Evolutionary conservation across 2,888 invertebrate genomes (phyloP), one percentile per base, ranked within the genome.

Genomic region (Leucophenga maculata): DNA sequence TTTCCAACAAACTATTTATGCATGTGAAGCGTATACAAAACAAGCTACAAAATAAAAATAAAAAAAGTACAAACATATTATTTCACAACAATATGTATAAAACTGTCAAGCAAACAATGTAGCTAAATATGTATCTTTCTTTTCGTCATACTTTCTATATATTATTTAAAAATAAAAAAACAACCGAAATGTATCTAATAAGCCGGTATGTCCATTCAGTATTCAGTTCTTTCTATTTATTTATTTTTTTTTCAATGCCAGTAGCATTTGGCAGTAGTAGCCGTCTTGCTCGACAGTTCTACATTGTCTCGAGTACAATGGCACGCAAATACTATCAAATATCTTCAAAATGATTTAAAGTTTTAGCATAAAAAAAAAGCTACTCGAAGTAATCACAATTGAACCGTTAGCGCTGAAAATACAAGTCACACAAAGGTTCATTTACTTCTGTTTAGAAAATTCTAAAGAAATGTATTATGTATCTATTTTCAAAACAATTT

Each of bases 81-180:
- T 54, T 54, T 18, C 54, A 54, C 20, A 54, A 54, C 18, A 18
- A 54, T n/a, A n/a, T 54, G 54, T 18, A 54, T 54, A 18, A 54
- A 16, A 54, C 54, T 18, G 54, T 54, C 54, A 18, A 18, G 54
- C 54, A 16, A 20, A 18, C 6, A 16, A n/a, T 54, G 11, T 54
- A 18, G 9, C 8, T 54, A 16, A n/a, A n/a, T n/a, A n/a, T 54
- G 3, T 54, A 18, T 18, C 20, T 18, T 16, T 18, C 14, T 48
- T 48, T 16, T n/a, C n/a, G 6, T 48, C 9, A 6, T 48, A 13
- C 16, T 48, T 48, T 16, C 48, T n/a, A 9, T 13, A 16, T 48
- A 13, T 14, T 14, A 48, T 48, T 6, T n/a, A 48, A 48, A 48
- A 48, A 13, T 6, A 54, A 18, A 54, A 16, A 18, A 54, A 54